Evolutionary conservation across 2,888 invertebrate species (phyloP).

Genomic region (Phlogophora meticulosa): DNA sequence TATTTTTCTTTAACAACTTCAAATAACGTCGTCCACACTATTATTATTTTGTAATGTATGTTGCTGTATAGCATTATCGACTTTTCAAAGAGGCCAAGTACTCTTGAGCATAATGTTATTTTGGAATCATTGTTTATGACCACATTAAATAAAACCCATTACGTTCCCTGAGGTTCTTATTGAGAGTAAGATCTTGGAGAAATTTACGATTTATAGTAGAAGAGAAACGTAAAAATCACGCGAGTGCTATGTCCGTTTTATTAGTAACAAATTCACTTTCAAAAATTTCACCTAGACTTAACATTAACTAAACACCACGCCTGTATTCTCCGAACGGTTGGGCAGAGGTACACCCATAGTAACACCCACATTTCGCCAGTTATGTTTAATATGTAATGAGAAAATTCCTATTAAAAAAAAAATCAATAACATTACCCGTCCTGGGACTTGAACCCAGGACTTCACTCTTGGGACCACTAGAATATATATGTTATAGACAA

Average conservation of each 20-base stretch:
- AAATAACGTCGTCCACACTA: conserved; percentile 1
- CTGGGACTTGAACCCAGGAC: no score
- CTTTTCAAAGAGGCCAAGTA: conserved; percentile 4
- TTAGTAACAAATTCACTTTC: neutral
- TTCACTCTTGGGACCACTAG: no score
- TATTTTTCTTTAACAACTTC: conserved; percentile 1
- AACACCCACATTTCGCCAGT: no score
- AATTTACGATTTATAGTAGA: conserved; percentile 17
- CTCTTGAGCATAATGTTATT: neutral
- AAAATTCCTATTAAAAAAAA: no score
- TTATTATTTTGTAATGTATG: neutral
- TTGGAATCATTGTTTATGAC: conserved; percentile 22
- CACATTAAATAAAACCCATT: conserved; percentile 35
- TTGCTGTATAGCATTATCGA: neutral
- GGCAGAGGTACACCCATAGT: no score
- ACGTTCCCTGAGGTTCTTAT: conserved; percentile 3
- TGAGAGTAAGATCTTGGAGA: conserved; percentile 9
- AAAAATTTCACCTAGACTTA: no score
- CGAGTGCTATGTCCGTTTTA: neutral
- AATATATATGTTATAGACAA: no score
- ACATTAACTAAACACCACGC: no score
- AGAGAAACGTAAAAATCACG: neutral
- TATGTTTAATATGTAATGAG: no score
- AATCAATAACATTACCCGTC: no score
- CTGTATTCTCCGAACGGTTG: no score